Conservation (phyloP, 2,797 vertebrate species). For the Chelonia mydas region DNA sequence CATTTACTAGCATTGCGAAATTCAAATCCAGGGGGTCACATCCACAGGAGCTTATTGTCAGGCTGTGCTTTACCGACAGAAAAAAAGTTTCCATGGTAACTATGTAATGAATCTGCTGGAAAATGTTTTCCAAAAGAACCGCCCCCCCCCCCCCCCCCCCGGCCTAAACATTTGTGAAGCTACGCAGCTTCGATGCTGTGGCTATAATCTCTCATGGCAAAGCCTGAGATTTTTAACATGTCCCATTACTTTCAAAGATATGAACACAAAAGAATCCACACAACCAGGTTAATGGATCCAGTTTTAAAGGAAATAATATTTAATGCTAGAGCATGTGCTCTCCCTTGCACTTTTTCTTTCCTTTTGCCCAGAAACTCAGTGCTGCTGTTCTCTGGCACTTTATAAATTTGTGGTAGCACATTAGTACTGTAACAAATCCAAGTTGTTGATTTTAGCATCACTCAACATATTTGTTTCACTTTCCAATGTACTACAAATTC, state of each 20-base stretch:
- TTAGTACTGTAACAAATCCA: not conserved
- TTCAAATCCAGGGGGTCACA: not conserved
- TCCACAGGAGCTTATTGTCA: slow-evolving; percentile 2
- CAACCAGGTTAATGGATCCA: not conserved
- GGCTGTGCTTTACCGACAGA: slow-evolving; percentile 15
- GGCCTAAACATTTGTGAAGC: not conserved
- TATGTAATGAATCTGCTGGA: slow-evolving; percentile 6
- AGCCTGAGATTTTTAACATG: not conserved
- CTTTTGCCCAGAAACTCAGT: not conserved
- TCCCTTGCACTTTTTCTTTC: not conserved
- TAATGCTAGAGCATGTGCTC: not conserved
- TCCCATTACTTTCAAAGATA: not conserved
- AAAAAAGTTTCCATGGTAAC: slow-evolving; percentile 18
- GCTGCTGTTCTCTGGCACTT: not conserved
- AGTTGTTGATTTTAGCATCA: not conserved
- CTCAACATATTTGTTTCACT: not conserved
- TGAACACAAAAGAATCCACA: not conserved
- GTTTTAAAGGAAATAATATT: not conserved
- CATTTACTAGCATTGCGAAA: slow-evolving; percentile 31
- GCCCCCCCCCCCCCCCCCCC: not conserved
- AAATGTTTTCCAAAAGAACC: not conserved
- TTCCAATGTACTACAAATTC: not conserved
- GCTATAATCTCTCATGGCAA: not conserved
- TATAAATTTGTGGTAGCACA: not conserved
- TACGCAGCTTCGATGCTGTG: not conserved